Evolutionary conservation across 92 coral and sea anemone genomes (phyloP), one percentile per base, ranked within the genome.

Genomic region (Parazoanthus darwini): DNA sequence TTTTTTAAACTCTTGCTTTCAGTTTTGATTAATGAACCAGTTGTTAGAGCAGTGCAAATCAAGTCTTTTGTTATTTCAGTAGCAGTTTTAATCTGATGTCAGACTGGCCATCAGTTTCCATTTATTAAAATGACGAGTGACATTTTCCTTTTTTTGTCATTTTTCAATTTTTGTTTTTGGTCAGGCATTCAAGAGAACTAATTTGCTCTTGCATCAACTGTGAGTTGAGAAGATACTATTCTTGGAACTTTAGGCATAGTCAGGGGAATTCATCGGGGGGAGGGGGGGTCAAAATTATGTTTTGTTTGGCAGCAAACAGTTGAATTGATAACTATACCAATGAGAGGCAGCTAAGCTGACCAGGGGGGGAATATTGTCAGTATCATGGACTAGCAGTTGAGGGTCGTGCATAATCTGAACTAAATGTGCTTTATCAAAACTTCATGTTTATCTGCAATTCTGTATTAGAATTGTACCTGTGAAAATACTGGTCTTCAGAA

Each of bases 371-470:
- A 29, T 81, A 33, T 38, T 81, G 43, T 43, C 73, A 63, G 15
- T 36, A 4, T 20, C 26, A 23, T 63, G 70, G 26, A 63, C 70
- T 35, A 6, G 70, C 48, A 26, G 79, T 70, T 72, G 87, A 84
- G 87, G 87, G 87, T 84, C 87, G 79, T 84, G 79, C 87, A 84
- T 42, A 83, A 42, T 83, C 66, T n/a, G 77, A 79, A 39, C 51
- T n/a, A 68, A 82, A 43, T 70, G 87, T 48, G 54, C 77, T 79
- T 0, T 54, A 54, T 56, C 85, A 11, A n/a, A 56, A 58, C 8
- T 80, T 20, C 26, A 9, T 80, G 68, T 42, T 23, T 56, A 39
- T 29, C 54, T 23, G 67, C 67, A 33, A 48, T 50, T 51, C 82
- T 51, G 67, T 43, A 43, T n/a, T 44, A 46, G 63, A 78, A 46